These are phyloP conservation scores for Rhinatrema bivittatum DNA, from an alignment of 2,797 vertebrate genomes.

Conservation along the genomic window DNA sequence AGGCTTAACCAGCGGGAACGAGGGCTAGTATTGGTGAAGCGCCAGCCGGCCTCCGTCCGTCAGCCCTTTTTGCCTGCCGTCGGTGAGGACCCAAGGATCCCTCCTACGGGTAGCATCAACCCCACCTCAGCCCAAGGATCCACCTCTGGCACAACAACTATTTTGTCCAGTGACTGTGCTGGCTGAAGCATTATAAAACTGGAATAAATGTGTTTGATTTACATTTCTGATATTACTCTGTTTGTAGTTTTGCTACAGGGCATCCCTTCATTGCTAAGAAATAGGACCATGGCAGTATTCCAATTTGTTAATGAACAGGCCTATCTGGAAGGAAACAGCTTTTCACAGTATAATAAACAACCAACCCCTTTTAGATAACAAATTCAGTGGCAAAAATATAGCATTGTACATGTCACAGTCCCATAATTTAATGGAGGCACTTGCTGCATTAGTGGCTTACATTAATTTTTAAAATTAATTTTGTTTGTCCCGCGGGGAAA, in stretches of 20 bases:
- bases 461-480: slow-evolving; percentile 73
- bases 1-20: no score
- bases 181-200: slow-evolving; percentile 39
- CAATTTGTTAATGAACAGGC: slow-evolving; percentile 63
- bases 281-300: slow-evolving; percentile 48
- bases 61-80: no score
- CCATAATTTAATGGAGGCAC: slow-evolving; percentile 56
- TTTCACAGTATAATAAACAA: slow-evolving; percentile 62
- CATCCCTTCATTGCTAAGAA: slow-evolving; percentile 37
- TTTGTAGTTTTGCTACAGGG: slow-evolving; percentile 37
- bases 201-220: slow-evolving; percentile 43
- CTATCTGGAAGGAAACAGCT: slow-evolving; percentile 67
- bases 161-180: no score
- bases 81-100: no score
- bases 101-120: no score
- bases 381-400: slow-evolving; percentile 56
- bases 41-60: no score
- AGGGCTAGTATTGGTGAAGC: no score
- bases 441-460: slow-evolving; percentile 60
- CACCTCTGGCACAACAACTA: no score
- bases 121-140: no score
- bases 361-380: slow-evolving; percentile 61
- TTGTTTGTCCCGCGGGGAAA: slow-evolving; percentile 57
- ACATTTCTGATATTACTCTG: slow-evolving; percentile 50
- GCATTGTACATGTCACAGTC: slow-evolving; percentile 46